phyloP scores from a whole-genome alignment of 2,113 vertebrate genomes.

The Lophius piscatorius region DNA sequence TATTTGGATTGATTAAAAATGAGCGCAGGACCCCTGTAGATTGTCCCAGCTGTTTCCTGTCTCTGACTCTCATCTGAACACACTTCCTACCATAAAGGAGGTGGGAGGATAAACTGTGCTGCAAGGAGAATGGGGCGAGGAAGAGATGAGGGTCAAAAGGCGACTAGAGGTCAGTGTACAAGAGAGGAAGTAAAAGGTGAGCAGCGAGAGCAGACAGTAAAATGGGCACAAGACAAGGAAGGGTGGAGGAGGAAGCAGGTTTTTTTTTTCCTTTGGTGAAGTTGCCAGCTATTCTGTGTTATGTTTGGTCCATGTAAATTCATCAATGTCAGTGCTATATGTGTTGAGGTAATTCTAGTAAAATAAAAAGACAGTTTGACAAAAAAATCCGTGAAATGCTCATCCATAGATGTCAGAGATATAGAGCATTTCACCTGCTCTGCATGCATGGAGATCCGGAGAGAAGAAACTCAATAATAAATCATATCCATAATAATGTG shows the following conservation, averaged over 20 bases:
- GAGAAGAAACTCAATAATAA: conserved; percentile 25
- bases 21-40: conserved; percentile 65
- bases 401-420: conserved; percentile 3
- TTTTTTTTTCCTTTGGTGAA: conserved; percentile 13
- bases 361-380: conserved; percentile 46
- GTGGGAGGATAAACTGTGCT: conserved; percentile 30
- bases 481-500: neutral
- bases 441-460: conserved; percentile 4
- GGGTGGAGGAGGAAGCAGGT: conserved; percentile 54
- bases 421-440: conserved; percentile 28
- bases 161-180: conserved; percentile 46
- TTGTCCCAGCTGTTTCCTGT: conserved; percentile 79
- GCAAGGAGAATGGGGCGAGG: conserved; percentile 25
- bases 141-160: conserved; percentile 30
- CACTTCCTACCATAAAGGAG: conserved; percentile 55
- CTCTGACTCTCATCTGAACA: conserved; percentile 63
- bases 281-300: conserved; percentile 28
- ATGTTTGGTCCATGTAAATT: no score
- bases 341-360: conserved; percentile 32
- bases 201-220: conserved; percentile 43
- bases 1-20: conserved; percentile 69
- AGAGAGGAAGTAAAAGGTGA: conserved; percentile 57
- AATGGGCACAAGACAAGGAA: conserved; percentile 54
- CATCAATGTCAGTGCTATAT: conserved; percentile 23
- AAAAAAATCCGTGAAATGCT: conserved; percentile 41